Conservation (phyloP, 1,140 invertebrate species). For the Neuroterus valhalla region DNA sequence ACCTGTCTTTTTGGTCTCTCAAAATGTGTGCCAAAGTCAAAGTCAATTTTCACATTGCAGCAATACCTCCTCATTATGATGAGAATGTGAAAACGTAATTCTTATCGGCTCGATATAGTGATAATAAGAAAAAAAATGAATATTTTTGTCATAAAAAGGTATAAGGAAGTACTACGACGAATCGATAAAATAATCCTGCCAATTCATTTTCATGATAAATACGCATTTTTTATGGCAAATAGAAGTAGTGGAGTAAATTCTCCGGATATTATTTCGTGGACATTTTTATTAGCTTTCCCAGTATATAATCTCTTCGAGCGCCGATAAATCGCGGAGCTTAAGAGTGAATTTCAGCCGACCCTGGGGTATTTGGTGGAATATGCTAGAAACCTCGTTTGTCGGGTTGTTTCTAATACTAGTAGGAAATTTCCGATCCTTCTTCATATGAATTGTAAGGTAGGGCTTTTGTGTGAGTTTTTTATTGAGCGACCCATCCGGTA, state of each 20-base stretch:
- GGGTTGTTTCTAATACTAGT: not conserved
- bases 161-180: not conserved
- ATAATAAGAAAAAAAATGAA: not conserved
- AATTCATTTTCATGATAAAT: not conserved
- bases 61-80: too few species aligned
- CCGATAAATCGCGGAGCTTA: not conserved
- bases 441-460: not conserved
- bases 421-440: not conserved
- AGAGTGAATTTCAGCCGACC: slow-evolving; percentile 1
- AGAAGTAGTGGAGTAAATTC: slow-evolving; percentile 1
- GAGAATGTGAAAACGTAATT: too few species aligned
- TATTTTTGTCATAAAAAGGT: not conserved
- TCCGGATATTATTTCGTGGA: not conserved
- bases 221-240: not conserved
- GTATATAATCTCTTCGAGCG: not conserved
- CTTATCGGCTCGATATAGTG: too few species aligned
- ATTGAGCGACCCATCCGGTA: too few species aligned
- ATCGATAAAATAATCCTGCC: not conserved
- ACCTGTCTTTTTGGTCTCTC: too few species aligned
- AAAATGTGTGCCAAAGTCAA: too few species aligned
- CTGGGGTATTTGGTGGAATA: not conserved
- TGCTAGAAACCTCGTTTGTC: slow-evolving; percentile 8
- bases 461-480: too few species aligned
- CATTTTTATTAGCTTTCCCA: not conserved
- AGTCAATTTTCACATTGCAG: too few species aligned